These are phyloP conservation scores for Indicator indicator DNA, from an alignment of 2,113 vertebrate genomes.

Conservation along the genomic window DNA sequence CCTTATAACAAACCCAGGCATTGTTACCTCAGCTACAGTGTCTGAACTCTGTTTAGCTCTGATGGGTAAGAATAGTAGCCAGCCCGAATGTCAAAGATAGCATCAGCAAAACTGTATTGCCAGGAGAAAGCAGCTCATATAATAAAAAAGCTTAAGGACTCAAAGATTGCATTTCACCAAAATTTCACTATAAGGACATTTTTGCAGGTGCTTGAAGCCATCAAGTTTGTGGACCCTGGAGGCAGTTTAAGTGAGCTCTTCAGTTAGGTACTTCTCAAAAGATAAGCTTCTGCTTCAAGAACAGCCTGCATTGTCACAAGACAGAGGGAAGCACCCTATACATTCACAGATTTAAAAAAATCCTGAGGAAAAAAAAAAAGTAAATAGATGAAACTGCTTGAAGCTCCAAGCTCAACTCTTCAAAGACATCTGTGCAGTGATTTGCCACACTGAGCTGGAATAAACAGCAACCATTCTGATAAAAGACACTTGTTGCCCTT, in stretches of 20 bases:
- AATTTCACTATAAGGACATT: not conserved
- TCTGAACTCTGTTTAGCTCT: not conserved
- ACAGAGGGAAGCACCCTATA: not conserved
- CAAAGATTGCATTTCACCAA: not conserved
- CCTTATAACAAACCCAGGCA: not conserved
- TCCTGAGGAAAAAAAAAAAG: not conserved
- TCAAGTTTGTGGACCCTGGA: not conserved
- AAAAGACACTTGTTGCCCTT: not conserved
- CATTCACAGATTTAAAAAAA: slow-evolving; percentile 13
- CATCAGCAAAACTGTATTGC: not conserved
- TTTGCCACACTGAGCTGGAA: not conserved
- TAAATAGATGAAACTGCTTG: not conserved
- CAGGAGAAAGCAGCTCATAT: not conserved
- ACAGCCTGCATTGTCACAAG: slow-evolving; percentile 19
- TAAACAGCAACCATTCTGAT: not conserved
- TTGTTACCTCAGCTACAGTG: not conserved
- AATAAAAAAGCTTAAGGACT: not conserved
- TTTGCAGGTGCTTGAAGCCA: not conserved
- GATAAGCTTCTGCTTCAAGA: not conserved
- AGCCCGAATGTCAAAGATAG: not conserved
- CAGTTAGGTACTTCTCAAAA: not conserved
- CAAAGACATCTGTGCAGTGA: not conserved
- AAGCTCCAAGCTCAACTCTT: not conserved
- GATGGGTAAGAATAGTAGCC: not conserved
- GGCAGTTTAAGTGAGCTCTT: not conserved